Conservation (phyloP, 2,888 invertebrate species). For the Drosophila parthenogenetica region DNA sequence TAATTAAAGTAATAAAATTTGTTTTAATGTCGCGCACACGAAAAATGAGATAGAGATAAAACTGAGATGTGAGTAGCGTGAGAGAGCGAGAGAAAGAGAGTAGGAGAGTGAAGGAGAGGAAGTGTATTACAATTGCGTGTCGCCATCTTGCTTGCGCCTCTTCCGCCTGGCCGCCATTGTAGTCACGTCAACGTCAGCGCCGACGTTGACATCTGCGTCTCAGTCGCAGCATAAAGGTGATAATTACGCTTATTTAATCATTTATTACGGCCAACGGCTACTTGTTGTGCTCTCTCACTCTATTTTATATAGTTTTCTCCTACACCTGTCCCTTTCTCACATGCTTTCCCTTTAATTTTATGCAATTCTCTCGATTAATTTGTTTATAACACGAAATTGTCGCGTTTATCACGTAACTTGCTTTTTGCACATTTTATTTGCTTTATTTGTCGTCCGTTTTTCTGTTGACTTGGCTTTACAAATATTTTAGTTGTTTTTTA, state of each 20-base stretch:
- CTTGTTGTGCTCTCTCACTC: conserved; percentile 47
- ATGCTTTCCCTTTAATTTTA: conserved; percentile 16
- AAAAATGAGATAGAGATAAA: conserved; percentile 22
- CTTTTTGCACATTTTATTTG: conserved; percentile 40
- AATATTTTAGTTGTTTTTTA: conserved; percentile 19
- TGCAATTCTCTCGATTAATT: conserved; percentile 74
- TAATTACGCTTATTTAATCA: conserved; percentile 84
- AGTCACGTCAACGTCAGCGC: conserved; percentile 50
- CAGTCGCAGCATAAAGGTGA: conserved; percentile 76
- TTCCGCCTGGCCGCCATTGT: conserved; percentile 30
- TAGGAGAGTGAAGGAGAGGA: background rate
- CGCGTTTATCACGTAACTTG: conserved; percentile 66
- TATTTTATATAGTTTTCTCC: conserved; percentile 1
- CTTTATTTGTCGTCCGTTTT: conserved; percentile 23
- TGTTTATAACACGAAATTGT: conserved; percentile 76
- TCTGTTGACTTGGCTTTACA: conserved; percentile 39
- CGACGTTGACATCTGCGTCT: conserved; percentile 6
- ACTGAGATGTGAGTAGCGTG: background rate
- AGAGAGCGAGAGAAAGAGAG: background rate
- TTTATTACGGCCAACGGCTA: conserved; percentile 75
- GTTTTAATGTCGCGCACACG: conserved; percentile 63
- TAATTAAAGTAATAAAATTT: conserved; percentile 82
- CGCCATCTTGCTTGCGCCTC: conserved; percentile 38
- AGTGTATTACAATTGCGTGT: conserved; percentile 31
- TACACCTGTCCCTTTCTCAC: conserved; percentile 4